Conservation (phyloP, 2,888 invertebrate genomes). For the Melinaea marsaeus region DNA sequence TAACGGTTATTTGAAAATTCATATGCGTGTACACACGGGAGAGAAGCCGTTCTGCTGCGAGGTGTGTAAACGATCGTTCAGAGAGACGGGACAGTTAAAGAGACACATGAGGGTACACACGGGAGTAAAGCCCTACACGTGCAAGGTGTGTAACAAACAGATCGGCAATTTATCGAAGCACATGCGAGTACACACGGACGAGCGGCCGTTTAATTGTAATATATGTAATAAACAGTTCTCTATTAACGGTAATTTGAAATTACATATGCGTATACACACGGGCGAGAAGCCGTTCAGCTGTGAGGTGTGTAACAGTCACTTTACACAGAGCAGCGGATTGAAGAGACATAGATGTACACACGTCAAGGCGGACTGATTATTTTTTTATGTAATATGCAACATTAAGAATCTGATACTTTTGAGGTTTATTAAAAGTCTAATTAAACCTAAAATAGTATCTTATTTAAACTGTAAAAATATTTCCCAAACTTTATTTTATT, state of each 20-base stretch:
- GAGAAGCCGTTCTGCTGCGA: conserved; percentile 63
- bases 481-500: no score
- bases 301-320: conserved; percentile 30
- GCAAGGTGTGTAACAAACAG: conserved; percentile 67
- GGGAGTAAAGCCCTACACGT: conserved; percentile 62
- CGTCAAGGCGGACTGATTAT: conserved; percentile 20
- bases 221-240: conserved; percentile 37
- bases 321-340: conserved; percentile 34
- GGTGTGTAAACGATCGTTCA: conserved; percentile 57
- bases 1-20: conserved; percentile 68
- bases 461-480: no score
- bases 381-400: no score
- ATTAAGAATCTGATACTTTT: no score
- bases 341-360: conserved; percentile 36
- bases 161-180: conserved; percentile 65
- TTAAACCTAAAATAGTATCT: no score
- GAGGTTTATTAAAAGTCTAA: no score
- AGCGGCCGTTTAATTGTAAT: conserved; percentile 44
- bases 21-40: conserved; percentile 64
- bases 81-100: conserved; percentile 63
- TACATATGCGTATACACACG: conserved; percentile 34
- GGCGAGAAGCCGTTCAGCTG: conserved; percentile 32
- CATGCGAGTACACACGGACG: conserved; percentile 60
- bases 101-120: conserved; percentile 61
- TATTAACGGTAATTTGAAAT: conserved; percentile 31